These are phyloP conservation scores for Venustoraphidia nigricollis DNA, from an alignment of 2,888 invertebrate species.

Conservation along the genomic window DNA sequence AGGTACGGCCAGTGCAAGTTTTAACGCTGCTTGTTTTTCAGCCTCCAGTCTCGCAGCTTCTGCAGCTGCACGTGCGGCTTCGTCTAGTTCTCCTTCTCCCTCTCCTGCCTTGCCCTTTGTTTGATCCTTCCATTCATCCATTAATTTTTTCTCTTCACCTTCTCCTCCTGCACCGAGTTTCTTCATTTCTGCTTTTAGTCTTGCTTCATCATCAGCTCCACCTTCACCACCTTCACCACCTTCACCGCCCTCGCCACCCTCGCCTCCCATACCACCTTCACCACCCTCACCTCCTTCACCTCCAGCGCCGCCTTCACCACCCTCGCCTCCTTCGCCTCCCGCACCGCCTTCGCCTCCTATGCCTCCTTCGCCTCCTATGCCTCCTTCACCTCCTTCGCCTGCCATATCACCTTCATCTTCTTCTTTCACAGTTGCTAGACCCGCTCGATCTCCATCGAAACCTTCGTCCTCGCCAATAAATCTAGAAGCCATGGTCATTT, in stretches of 20 bases:
- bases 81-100: background rate
- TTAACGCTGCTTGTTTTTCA: background rate
- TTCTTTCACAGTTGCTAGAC: too few species aligned
- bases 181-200: background rate
- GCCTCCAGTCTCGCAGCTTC: background rate
- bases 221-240: too few species aligned
- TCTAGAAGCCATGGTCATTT: too few species aligned
- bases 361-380: too few species aligned
- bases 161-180: background rate
- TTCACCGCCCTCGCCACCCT: too few species aligned
- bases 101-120: background rate
- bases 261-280: too few species aligned
- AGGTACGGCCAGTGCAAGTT: background rate
- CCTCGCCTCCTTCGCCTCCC: too few species aligned
- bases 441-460: background rate
- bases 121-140: background rate
- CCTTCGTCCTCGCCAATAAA: background rate
- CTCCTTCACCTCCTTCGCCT: too few species aligned
- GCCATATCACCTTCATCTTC: too few species aligned
- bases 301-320: too few species aligned
- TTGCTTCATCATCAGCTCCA: background rate
- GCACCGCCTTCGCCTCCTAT: too few species aligned
- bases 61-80: background rate
- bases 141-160: constrained; percentile 1
- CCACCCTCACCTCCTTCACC: too few species aligned